phyloP scores from a whole-genome alignment of 2,888 invertebrate genomes.

The Pollenia griseotomentosa region DNA sequence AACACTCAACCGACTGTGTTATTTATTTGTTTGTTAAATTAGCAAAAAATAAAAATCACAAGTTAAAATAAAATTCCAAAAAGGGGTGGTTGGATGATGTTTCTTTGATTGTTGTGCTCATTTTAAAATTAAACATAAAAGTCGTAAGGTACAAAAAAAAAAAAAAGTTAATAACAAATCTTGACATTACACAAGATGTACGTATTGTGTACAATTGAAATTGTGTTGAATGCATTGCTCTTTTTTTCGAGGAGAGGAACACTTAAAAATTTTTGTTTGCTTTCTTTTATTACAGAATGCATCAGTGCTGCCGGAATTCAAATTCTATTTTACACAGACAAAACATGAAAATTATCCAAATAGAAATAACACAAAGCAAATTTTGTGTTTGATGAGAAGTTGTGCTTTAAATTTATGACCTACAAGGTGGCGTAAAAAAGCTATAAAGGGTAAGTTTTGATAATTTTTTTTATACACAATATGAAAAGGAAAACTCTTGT shows the following conservation, averaged over 20 bases:
- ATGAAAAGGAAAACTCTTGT: too few species aligned
- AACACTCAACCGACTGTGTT: slow-evolving; percentile 73
- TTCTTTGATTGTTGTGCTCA: neutral
- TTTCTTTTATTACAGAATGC: slow-evolving; percentile 52
- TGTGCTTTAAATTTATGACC: too few species aligned
- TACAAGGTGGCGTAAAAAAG: too few species aligned
- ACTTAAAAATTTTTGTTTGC: slow-evolving; percentile 46
- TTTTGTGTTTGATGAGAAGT: too few species aligned
- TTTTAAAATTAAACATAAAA: slow-evolving; percentile 44
- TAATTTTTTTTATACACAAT: too few species aligned
- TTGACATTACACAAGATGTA: slow-evolving; percentile 71
- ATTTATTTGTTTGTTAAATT: slow-evolving; percentile 68
- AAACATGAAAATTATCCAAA: too few species aligned
- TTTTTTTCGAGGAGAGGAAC: slow-evolving; percentile 26
- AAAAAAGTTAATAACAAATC: slow-evolving; percentile 69
- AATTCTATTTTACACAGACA: too few species aligned
- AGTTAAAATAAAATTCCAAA: slow-evolving; percentile 35
- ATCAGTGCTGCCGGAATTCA: neutral
- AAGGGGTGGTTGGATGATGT: slow-evolving; percentile 54
- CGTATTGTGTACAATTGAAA: slow-evolving; percentile 56
- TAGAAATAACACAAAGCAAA: too few species aligned
- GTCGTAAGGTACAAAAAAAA: slow-evolving; percentile 4
- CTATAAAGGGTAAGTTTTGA: too few species aligned
- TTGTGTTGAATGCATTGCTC: slow-evolving; percentile 52
- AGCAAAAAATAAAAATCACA: slow-evolving; percentile 37